These are phyloP conservation scores for Eptesicus fuscus DNA, from an alignment of 2,113 vertebrate species.

Conservation along the genomic window DNA sequence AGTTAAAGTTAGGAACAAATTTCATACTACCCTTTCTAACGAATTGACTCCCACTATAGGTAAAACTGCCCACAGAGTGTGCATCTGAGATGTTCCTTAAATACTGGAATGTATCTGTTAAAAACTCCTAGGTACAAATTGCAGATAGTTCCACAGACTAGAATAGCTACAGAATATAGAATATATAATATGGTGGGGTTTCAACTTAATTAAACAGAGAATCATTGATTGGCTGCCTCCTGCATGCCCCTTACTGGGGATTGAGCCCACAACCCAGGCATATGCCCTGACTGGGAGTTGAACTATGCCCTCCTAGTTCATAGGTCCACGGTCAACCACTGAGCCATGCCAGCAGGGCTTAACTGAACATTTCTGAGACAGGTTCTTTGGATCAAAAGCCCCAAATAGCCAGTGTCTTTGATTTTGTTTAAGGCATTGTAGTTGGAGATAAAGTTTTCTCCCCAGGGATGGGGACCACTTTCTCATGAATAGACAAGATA, in stretches of 20 bases:
- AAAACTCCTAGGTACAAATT: neutral
- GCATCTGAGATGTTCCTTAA: neutral
- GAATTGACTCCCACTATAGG: neutral
- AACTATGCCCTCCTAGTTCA: no score
- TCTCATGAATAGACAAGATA: neutral
- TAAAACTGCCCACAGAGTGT: neutral
- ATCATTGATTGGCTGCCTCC: no score
- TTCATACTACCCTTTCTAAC: neutral
- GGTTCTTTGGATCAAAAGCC: neutral
- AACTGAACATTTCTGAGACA: neutral
- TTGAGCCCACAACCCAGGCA: no score
- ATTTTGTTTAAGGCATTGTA: neutral
- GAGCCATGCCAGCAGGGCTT: no score
- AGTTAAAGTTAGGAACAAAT: neutral
- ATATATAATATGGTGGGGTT: neutral
- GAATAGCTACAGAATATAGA: neutral
- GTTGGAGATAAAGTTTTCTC: neutral
- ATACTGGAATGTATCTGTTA: neutral
- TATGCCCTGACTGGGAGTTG: no score
- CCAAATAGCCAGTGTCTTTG: neutral
- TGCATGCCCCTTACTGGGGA: no score
- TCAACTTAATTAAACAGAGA: neutral
- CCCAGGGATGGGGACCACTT: neutral
- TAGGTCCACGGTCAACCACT: no score
- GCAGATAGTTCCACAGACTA: neutral